A percentile compares a stretch with the other conserved stretches of the same genome.
Conservation (phyloP, 2,888 invertebrate species). For the Latrodectus hesperus region DNA sequence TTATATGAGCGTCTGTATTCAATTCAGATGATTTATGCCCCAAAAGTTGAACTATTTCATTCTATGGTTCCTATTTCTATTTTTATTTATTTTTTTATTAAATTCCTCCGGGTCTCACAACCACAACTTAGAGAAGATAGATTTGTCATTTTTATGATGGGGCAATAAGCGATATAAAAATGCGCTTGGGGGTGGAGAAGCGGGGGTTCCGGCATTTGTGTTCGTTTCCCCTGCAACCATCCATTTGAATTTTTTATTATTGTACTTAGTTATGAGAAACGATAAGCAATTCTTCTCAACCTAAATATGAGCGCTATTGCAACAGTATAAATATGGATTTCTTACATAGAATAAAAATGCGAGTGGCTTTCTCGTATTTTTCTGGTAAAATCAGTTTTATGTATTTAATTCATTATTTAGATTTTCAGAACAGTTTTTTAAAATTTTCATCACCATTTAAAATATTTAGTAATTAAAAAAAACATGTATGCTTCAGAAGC, state of each 20-base stretch:
- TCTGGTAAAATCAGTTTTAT: too few species aligned
- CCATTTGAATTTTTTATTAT: background rate
- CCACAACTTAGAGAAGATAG: conserved; percentile 22
- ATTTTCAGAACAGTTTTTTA: too few species aligned
- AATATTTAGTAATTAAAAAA: too few species aligned
- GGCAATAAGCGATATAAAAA: conserved; percentile 52
- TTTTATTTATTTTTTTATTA: conserved; percentile 10
- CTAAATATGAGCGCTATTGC: too few species aligned
- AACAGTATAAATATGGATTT: too few species aligned
- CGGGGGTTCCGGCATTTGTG: too few species aligned
- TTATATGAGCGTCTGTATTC: conserved; percentile 15
- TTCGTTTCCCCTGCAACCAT: too few species aligned
- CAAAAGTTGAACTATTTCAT: conserved; percentile 49
- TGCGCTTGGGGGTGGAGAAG: background rate
- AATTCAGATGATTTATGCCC: conserved; percentile 39
- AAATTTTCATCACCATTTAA: too few species aligned
- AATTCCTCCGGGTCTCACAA: background rate
- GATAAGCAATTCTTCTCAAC: background rate
- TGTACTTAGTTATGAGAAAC: conserved; percentile 5
- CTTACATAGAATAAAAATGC: too few species aligned
- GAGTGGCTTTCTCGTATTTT: too few species aligned
- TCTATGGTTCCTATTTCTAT: conserved; percentile 2
- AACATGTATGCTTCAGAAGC: too few species aligned
- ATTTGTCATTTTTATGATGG: conserved; percentile 50
- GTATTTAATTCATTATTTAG: too few species aligned